phyloP scores from a whole-genome alignment of 2,113 vertebrate genomes.

The Barnardius zonarius region DNA sequence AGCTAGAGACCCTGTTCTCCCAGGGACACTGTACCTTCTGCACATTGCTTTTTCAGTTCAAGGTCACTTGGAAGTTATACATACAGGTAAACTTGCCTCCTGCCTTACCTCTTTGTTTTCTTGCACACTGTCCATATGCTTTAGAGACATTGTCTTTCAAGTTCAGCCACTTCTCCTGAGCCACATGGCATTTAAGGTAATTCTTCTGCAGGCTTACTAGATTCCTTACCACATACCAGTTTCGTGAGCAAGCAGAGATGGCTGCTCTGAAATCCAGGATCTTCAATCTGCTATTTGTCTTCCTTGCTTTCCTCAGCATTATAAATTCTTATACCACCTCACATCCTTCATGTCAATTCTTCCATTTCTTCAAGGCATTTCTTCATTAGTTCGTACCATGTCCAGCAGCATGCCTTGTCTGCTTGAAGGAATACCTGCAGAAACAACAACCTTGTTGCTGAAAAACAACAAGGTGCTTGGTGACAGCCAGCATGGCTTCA shows the following conservation, averaged over 20 bases:
- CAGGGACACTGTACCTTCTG: neutral
- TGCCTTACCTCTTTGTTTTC: neutral
- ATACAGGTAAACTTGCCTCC: neutral
- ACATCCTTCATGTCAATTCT: neutral
- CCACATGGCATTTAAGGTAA: neutral
- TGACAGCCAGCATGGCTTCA: no score
- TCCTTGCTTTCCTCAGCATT: neutral
- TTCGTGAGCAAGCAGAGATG: neutral
- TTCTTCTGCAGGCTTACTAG: neutral
- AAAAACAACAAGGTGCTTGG: no score
- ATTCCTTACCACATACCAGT: neutral
- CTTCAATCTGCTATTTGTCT: neutral
- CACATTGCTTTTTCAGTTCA: neutral
- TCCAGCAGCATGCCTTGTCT: neutral
- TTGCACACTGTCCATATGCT: neutral
- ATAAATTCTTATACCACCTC: neutral
- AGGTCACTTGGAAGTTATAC: neutral
- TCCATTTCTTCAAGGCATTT: neutral
- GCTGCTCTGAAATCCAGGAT: neutral
- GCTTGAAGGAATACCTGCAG: neutral
- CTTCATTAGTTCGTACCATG: neutral
- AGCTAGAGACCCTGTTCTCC: neutral
- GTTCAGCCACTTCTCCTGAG: neutral
- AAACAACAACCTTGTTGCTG: no score
- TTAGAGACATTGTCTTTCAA: neutral